Evolutionary conservation across 35 echinoderm and acorn worm genomes (phyloP).

Genomic region (Lytechinus variegatus): DNA sequence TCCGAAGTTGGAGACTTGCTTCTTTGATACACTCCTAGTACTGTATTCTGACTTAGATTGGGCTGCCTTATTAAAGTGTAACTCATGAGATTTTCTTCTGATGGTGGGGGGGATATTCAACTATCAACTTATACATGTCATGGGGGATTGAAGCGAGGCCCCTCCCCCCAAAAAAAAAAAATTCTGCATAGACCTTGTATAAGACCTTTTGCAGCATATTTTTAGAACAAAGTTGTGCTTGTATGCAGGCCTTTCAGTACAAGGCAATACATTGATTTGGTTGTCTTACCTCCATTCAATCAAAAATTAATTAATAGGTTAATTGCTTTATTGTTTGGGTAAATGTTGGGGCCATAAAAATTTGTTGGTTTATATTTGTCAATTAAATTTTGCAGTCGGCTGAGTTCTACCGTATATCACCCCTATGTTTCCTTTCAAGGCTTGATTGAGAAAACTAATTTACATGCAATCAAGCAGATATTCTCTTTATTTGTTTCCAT

Average conservation of each 20-base stretch:
- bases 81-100: too few relatives aligned
- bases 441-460: neutral
- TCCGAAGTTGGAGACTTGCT: too few relatives aligned
- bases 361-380: neutral
- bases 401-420: neutral
- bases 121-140: too few relatives aligned
- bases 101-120: too few relatives aligned
- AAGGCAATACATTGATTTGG: neutral
- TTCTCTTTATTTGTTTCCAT: neutral
- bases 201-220: neutral
- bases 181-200: too few relatives aligned
- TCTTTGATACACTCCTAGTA: too few relatives aligned
- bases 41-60: too few relatives aligned
- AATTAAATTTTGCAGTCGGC: slow-evolving; percentile 1
- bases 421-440: neutral
- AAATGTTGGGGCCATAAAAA: neutral
- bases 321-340: slow-evolving; percentile 2
- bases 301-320: neutral
- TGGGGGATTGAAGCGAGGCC: too few relatives aligned
- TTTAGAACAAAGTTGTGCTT: neutral
- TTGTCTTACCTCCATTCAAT: neutral
- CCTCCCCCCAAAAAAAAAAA: too few relatives aligned
- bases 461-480: neutral
- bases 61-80: too few relatives aligned
- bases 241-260: neutral